Base-by-base conservation (phyloP, 2,888 invertebrate species). In the Nomada flava region DNA sequence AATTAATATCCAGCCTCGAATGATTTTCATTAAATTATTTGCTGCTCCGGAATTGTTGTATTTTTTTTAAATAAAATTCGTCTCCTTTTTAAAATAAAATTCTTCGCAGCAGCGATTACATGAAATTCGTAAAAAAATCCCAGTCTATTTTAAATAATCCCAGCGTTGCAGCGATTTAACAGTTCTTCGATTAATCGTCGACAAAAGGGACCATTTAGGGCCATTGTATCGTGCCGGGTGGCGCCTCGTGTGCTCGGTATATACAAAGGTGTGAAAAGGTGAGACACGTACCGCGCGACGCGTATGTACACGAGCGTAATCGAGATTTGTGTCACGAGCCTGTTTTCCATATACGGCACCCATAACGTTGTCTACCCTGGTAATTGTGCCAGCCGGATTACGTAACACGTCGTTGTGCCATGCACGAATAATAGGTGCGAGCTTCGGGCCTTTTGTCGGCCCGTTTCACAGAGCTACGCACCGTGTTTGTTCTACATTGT, bases 241-340 rank as follows among this genome's bases (percentile, higher is more conserved):
- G 63, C 47, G 63, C 47, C 63, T 2, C 13, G 63, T 26, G 13
- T 23, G 20, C 62, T 63, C 63, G 44, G 36, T 36, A 36, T 36
- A 44, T 15, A 29, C 50, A 29, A 57, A 76, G 76, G 76, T 53
- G 69, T 62, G 64, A 64, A 59, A 85, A 85, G 75, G 79, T 55
- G 63, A 50, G 60, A 64, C 73, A 53, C 76, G 82, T 73, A 76
- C 77, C 62, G 70, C 57, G 15, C 68, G 55, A 20, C 50, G 70
- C 69, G 68, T 47, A 76, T 36, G 36, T 70, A 74, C 82, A 67
- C 74, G 71, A 63, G 76, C 79, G 87, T 89, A 90, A 88, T 90
- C 88, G 88, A 89, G 90, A 92, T 91, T 90, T 92, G 90, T 92
- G 91, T 91, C 92, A 91, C 90, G 91, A 91, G 89, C 90, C 85